These are phyloP conservation scores for Apaloderma vittatum DNA, from an alignment of 2,113 vertebrate genomes.

Conservation along the genomic window DNA sequence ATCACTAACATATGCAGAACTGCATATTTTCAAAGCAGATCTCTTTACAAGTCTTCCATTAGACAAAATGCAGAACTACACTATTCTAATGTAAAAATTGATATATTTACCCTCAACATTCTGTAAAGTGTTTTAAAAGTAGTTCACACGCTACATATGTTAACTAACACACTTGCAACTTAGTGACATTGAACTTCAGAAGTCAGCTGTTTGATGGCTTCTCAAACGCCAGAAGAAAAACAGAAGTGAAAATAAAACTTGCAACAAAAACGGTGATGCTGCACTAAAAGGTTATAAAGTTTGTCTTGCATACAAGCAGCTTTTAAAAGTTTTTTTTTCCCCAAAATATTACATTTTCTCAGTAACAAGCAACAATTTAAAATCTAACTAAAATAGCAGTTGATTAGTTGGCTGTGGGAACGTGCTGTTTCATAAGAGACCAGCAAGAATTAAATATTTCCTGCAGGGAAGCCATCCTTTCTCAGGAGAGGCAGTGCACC, in stretches of 20 bases:
- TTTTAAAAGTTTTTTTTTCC: neutral
- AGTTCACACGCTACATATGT: accelerated
- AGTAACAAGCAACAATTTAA: neutral
- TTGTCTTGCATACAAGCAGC: accelerated
- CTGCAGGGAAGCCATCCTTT: neutral
- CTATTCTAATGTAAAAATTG: neutral
- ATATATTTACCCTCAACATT: neutral
- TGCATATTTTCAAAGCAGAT: neutral
- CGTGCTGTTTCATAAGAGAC: neutral
- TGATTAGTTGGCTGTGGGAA: neutral
- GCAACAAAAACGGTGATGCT: neutral
- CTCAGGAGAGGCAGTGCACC: neutral
- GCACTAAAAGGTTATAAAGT: neutral
- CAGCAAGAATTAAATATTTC: neutral
- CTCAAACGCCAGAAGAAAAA: neutral
- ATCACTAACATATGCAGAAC: neutral
- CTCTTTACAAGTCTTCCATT: neutral
- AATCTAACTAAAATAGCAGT: neutral
- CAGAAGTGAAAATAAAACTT: neutral
- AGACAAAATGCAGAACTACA: neutral
- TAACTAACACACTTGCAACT: neutral
- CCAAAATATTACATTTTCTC: neutral
- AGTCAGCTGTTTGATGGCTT: neutral
- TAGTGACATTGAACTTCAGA: neutral
- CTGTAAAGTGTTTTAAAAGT: neutral